These are phyloP conservation scores for Diadromus collaris DNA, from an alignment of 2,888 invertebrate species.

Conservation along the genomic window DNA sequence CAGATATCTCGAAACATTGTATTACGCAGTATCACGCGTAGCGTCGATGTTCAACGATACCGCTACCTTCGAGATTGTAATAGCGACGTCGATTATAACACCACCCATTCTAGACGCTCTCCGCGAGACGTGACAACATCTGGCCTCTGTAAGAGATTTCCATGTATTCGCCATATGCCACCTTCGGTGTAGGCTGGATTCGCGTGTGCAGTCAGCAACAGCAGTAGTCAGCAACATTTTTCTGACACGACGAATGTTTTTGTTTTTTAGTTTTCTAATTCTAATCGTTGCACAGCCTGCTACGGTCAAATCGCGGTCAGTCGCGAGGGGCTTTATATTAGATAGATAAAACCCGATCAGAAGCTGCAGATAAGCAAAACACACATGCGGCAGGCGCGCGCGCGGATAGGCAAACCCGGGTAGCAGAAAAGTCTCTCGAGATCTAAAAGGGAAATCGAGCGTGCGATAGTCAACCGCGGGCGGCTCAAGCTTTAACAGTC, in stretches of 20 bases:
- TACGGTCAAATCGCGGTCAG: neutral
- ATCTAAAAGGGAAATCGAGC: conserved; percentile 71
- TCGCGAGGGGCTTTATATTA: conserved; percentile 8
- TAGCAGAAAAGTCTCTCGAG: conserved; percentile 63
- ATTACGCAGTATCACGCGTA: neutral
- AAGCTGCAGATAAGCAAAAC: conserved; percentile 24
- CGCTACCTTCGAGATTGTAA: conserved; percentile 8
- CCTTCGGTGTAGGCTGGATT: neutral
- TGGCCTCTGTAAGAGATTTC: conserved; percentile 16
- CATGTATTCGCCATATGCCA: conserved; percentile 37
- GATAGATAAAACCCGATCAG: conserved; percentile 42
- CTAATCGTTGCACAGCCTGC: neutral
- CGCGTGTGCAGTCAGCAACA: neutral
- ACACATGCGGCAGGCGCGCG: conserved; percentile 26
- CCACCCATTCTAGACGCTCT: conserved; percentile 5
- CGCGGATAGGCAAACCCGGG: conserved; percentile 11
- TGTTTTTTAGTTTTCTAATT: neutral
- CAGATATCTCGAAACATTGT: neutral
- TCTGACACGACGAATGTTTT: conserved; percentile 10
- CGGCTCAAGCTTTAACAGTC: neutral
- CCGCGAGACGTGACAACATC: conserved; percentile 34
- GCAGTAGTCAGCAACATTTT: conserved; percentile 10
- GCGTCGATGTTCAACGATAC: conserved; percentile 6
- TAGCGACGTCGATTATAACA: conserved; percentile 3
- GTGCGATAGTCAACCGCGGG: conserved; percentile 66